These are phyloP conservation scores for Chymomyza caudatula DNA, from an alignment of 2,888 invertebrate genomes.

Conservation along the genomic window DNA sequence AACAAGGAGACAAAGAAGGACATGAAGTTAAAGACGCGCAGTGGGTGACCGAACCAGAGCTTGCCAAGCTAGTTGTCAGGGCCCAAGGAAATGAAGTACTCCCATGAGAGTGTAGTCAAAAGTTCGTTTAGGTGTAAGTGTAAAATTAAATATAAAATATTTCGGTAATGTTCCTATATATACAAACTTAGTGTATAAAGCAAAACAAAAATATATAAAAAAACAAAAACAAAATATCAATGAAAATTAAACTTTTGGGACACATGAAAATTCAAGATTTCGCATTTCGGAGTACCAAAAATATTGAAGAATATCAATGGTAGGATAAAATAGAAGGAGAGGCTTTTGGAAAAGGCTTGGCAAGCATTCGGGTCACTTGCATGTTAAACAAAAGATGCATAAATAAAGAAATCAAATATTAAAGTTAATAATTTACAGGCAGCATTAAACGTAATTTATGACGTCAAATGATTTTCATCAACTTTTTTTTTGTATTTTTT, in stretches of 20 bases:
- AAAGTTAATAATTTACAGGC: slow-evolving; percentile 74
- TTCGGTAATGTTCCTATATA: slow-evolving; percentile 78
- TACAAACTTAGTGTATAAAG: slow-evolving; percentile 22
- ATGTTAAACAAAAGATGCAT: slow-evolving; percentile 28
- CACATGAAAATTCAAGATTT: slow-evolving; percentile 61
- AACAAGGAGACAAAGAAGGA: slow-evolving; percentile 20
- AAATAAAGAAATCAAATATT: slow-evolving; percentile 32
- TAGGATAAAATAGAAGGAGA: slow-evolving; percentile 24
- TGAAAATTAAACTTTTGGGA: slow-evolving; percentile 47
- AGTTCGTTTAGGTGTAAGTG: slow-evolving; percentile 73
- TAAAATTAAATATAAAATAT: slow-evolving; percentile 73
- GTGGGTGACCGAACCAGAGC: slow-evolving; percentile 35
- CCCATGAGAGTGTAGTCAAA: slow-evolving; percentile 32
- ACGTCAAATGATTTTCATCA: slow-evolving; percentile 1
- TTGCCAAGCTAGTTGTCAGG: slow-evolving; percentile 23
- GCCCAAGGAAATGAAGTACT: slow-evolving; percentile 23
- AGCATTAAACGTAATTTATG: slow-evolving; percentile 64
- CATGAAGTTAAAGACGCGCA: slow-evolving; percentile 41
- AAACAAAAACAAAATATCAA: slow-evolving; percentile 40
- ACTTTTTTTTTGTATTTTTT: background rate
- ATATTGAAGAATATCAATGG: background rate
- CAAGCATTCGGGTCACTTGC: background rate
- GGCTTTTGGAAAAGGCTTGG: background rate
- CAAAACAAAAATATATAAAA: slow-evolving; percentile 36
- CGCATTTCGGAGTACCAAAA: slow-evolving; percentile 44